Evolutionary conservation across 2,888 invertebrate species (phyloP), one percentile per base, ranked within the genome.

Genomic region (Osmoderma eremita): DNA sequence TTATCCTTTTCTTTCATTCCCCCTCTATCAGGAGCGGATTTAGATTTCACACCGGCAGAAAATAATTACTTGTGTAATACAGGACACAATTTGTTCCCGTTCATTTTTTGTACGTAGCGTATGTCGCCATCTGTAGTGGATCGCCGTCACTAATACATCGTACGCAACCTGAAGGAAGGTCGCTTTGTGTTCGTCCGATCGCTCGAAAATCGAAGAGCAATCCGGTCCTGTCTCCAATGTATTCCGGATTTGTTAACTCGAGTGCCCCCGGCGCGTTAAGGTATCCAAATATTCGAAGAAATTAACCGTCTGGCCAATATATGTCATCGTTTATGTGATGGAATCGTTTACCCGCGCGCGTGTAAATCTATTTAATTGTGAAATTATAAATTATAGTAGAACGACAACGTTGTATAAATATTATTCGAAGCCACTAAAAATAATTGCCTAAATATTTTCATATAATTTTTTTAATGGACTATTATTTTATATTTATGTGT

Each of bases 251-350:
- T 58, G 58, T 58, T 58, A 45, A 45, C 58, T 30, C 45, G 45
- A 8, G 58, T 45, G 30, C 3, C 30, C 30, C 22, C 24, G 42
- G 38, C 45, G 45, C 58, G 58, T 24, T 45, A 45, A 61, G 58
- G 58, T 17, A 45, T 61, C 12, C 45, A 13, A 56, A 56, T 61
- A 61, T 61, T 61, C 58, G 45, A 45, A 45, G 58, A 65, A 54
- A 65, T 65, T 65, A 54, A 65, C 58, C 56, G 65, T 56, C 65
- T 65, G 67, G 51, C 53, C 42, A 67, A 63, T 67, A 54, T 54
- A 62, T 63, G 54, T 67, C 67, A 63, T 63, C 67, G 48, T 61
- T 61, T 61, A 45, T 41, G 58, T 61, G 58, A 61, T 61, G 58
- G 58, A 61, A 61, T 61, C 58, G 58, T 61, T 61, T 61, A 61